phyloP scores from a whole-genome alignment of 2,113 vertebrate genomes.

The Plestiodon gilberti region DNA sequence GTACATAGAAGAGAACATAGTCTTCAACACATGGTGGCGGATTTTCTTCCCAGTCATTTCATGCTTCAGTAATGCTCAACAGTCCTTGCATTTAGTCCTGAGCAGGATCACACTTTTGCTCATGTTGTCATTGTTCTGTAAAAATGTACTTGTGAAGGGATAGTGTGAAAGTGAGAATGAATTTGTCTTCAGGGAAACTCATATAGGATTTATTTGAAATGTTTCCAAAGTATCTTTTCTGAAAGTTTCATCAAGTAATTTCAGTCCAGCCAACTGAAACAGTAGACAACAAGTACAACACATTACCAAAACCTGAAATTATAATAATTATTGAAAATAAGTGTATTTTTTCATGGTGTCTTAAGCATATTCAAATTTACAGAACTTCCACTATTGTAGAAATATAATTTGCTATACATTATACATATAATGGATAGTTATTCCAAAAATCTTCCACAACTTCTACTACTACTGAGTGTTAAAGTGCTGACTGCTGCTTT shows the following conservation, averaged over 20 bases:
- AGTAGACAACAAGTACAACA: not conserved
- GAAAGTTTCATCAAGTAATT: not conserved
- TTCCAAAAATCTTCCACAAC: not conserved
- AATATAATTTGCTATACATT: not conserved
- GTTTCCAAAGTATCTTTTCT: not conserved
- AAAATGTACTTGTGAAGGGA: not conserved
- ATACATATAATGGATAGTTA: not conserved
- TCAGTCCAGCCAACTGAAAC: not conserved
- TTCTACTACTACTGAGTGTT: not conserved
- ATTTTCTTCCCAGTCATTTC: too few relatives aligned
- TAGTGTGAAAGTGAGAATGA: not conserved
- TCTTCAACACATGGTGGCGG: too few relatives aligned
- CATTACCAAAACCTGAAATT: not conserved
- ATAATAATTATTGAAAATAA: not conserved
- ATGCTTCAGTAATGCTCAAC: too few relatives aligned
- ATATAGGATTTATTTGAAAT: not conserved
- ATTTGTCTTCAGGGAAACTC: slow-evolving; percentile 8
- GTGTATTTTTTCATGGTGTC: not conserved
- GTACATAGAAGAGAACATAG: too few relatives aligned
- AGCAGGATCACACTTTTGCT: too few relatives aligned
- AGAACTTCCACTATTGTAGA: not conserved
- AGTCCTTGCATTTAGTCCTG: too few relatives aligned
- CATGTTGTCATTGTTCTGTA: not conserved
- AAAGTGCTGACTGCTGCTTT: not conserved
- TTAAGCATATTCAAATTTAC: not conserved